A percentile compares a stretch with the other conserved stretches of the same genome.
Conservation (phyloP, 2,888 invertebrate species). For the Keiferia lycopersicella region DNA sequence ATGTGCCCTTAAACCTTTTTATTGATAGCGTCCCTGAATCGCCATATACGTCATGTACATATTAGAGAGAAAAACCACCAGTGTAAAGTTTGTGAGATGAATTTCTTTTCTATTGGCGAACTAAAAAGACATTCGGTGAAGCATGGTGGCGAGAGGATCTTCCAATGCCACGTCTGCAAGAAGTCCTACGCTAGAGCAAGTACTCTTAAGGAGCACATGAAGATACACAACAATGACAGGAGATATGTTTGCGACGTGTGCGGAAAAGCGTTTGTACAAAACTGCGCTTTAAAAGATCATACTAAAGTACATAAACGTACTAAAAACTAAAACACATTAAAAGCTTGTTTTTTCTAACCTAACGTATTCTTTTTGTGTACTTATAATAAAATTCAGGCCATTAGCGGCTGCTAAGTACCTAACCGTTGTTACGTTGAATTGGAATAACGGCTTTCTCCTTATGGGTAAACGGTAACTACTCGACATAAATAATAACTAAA, state of each 20-base stretch:
- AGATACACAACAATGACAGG: conserved; percentile 67
- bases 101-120: conserved; percentile 77
- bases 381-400: no score
- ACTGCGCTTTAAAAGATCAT: conserved; percentile 69
- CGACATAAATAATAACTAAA: no score
- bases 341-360: no score
- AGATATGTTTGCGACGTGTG: conserved; percentile 64
- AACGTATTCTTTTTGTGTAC: no score
- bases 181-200: conserved; percentile 75
- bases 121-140: conserved; percentile 78
- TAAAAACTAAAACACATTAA: no score
- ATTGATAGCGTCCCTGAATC: conserved; percentile 27
- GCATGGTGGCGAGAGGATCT: conserved; percentile 76
- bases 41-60: conserved; percentile 29
- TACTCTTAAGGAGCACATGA: conserved; percentile 68
- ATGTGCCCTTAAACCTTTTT: conserved; percentile 32
- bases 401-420: no score
- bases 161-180: conserved; percentile 72
- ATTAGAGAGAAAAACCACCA: conserved; percentile 26
- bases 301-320: conserved; percentile 58
- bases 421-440: no score
- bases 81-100: conserved; percentile 57
- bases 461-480: no score
- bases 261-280: conserved; percentile 66
- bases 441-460: no score